Percentiles rank a stretch among this genome's conserved stretches.
Conservation (phyloP, 2,888 invertebrate genomes). For the Azorinus chamasolen region DNA sequence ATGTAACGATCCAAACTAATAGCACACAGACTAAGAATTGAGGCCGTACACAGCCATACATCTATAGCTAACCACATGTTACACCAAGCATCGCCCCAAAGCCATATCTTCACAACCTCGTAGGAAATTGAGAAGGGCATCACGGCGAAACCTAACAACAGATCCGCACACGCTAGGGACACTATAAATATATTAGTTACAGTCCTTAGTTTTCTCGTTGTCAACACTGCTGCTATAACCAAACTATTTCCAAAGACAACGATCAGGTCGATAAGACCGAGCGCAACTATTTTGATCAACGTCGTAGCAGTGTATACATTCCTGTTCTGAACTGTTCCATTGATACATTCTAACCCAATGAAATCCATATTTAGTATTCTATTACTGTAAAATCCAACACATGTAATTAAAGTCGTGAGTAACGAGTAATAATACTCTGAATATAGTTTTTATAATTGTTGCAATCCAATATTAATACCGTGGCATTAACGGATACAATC, state of each 20-base stretch:
- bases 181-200: slow-evolving; percentile 96
- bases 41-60: slow-evolving; percentile 99
- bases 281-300: slow-evolving; percentile 40
- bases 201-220: slow-evolving; percentile 94
- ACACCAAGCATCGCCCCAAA: slow-evolving; percentile 98
- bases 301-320: slow-evolving; percentile 26
- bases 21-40: slow-evolving; percentile 98
- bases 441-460: too few species aligned
- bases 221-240: slow-evolving; percentile 96
- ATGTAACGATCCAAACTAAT: slow-evolving; percentile 98
- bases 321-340: slow-evolving; percentile 13
- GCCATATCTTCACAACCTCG: slow-evolving; percentile 98
- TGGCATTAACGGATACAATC: too few species aligned
- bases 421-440: too few species aligned
- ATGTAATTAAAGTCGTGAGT: too few species aligned
- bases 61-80: slow-evolving; percentile 99
- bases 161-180: slow-evolving; percentile 98
- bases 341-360: slow-evolving; percentile 32
- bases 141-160: slow-evolving; percentile 98
- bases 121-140: slow-evolving; percentile 99
- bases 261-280: slow-evolving; percentile 87
- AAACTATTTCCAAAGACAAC: slow-evolving; percentile 97
- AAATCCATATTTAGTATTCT: slow-evolving; percentile 18
- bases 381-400: too few species aligned
- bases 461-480: too few species aligned